Base-by-base conservation (phyloP, 1,140 invertebrate species). In the Eriocheir sinensis region DNA sequence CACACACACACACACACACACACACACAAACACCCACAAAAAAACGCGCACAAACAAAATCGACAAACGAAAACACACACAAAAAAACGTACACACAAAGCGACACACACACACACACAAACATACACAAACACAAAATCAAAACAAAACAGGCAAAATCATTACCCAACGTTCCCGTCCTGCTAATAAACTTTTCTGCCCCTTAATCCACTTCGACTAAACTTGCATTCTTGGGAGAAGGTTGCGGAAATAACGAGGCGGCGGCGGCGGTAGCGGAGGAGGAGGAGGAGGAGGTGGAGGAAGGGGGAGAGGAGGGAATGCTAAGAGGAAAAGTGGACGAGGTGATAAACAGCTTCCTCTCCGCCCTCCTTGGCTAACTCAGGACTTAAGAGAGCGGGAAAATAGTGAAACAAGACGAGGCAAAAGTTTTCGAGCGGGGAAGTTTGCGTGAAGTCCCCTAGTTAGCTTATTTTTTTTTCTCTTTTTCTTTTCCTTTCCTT, bases 1-100 rank as follows among this genome's bases (percentile, higher is more conserved):
- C 80, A 81, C 80, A 81, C 80, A 81, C 80, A 81, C 80, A 81
- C 80, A 81, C 80, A 27, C 80, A 81, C 80, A 81, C 80, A 81
- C 80, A 81, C 80, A 81, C 80, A 81, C 80, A 81, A n/a, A 27
- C 80, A 81, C 80, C 4, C 80, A 81, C 80, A 81, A 4, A 81
- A 4, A 81, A 4, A 81, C 80, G 27, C 34, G n/a, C 80, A 81
- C 80, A 27, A 4, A 36, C 34, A 27, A 4, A 81, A 4, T 8
- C 80, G 27, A 4, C 80, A 81, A 4, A 81, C 80, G 27, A 4
- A n/a, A 4, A 81, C 80, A 30, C 80, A 30, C 80, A 27, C 80
- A 30, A 4, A 8, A 4, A 36, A 4, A 36, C 80, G n/a, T 27
- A 48, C 44, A 48, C 44, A 15, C 44, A 48, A 4, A 48, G 15